A percentile compares a stretch with the other conserved stretches of the same genome.
Conservation (phyloP, 1,140 invertebrate species). For the Drosophila bocqueti region DNA sequence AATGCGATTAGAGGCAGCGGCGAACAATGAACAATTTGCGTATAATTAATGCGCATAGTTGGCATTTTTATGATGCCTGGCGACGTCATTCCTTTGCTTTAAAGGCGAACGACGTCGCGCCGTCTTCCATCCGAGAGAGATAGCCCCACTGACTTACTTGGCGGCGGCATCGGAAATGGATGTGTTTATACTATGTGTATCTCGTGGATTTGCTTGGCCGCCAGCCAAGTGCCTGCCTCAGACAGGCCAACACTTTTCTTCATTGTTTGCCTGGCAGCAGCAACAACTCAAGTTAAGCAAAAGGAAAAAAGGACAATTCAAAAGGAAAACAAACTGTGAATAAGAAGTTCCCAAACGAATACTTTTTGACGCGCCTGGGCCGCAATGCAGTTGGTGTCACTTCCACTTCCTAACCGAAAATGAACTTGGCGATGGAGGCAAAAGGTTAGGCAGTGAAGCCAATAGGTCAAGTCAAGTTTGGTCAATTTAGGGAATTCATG, state of each 20-base stretch:
- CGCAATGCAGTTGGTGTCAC: constrained; percentile 77
- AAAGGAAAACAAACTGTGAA: constrained; percentile 56
- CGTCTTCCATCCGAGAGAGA: neutral
- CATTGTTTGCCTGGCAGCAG: constrained; percentile 60
- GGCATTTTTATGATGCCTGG: constrained; percentile 41
- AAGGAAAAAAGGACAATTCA: constrained; percentile 4
- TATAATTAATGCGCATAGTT: constrained; percentile 67
- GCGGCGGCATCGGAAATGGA: constrained; percentile 37
- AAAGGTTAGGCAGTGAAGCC: constrained; percentile 13
- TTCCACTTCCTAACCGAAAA: constrained; percentile 54
- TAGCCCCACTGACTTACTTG: constrained; percentile 40
- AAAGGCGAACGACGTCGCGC: constrained; percentile 12
- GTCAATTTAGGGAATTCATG: neutral
- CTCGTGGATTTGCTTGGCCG: constrained; percentile 51
- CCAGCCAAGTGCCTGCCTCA: constrained; percentile 66
- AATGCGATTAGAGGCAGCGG: constrained; percentile 48
- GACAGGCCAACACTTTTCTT: constrained; percentile 75
- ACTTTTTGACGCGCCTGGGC: constrained; percentile 72
- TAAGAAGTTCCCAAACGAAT: constrained; percentile 67
- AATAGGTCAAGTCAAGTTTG: constrained; percentile 26
- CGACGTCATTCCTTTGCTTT: constrained; percentile 40
- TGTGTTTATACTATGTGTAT: constrained; percentile 53
- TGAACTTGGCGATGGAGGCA: constrained; percentile 38
- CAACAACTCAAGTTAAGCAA: constrained; percentile 15
- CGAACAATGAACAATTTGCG: constrained; percentile 54